A percentile compares a stretch with the other conserved stretches of the same genome.
phyloP scores from a whole-genome alignment of 2,113 vertebrate genomes.

The Ciconia stormi region DNA sequence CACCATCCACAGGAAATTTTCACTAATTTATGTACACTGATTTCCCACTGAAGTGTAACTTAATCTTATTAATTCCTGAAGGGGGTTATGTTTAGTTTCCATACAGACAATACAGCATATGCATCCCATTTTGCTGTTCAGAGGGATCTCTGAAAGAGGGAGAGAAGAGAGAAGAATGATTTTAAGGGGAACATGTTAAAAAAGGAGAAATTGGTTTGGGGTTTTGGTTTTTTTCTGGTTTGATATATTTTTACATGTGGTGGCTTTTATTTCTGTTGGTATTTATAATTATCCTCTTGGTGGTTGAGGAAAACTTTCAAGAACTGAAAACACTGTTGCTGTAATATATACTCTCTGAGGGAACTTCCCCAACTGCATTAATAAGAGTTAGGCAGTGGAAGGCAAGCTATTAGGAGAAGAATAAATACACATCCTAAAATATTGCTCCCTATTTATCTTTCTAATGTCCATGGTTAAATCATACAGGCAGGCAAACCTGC shows the following conservation, averaged over 20 bases:
- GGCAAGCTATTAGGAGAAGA: neutral
- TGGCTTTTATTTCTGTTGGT: neutral
- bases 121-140: slow-evolving; percentile 6
- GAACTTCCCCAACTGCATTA: neutral
- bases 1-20: slow-evolving; percentile 26
- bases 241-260: neutral
- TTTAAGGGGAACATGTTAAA: neutral
- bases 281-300: neutral
- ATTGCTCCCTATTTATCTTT: neutral
- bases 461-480: neutral
- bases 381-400: neutral
- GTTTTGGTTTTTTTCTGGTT: neutral
- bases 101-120: neutral
- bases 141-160: neutral
- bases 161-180: neutral
- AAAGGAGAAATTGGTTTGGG: neutral
- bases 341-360: neutral
- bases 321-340: neutral
- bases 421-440: neutral
- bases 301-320: neutral
- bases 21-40: slow-evolving; percentile 50
- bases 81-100: slow-evolving; percentile 40
- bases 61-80: slow-evolving; percentile 50
- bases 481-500: neutral
- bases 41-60: slow-evolving; percentile 56